Evolutionary conservation across 2,113 vertebrate genomes (phyloP).

Genomic region (Caranx melampygus): DNA sequence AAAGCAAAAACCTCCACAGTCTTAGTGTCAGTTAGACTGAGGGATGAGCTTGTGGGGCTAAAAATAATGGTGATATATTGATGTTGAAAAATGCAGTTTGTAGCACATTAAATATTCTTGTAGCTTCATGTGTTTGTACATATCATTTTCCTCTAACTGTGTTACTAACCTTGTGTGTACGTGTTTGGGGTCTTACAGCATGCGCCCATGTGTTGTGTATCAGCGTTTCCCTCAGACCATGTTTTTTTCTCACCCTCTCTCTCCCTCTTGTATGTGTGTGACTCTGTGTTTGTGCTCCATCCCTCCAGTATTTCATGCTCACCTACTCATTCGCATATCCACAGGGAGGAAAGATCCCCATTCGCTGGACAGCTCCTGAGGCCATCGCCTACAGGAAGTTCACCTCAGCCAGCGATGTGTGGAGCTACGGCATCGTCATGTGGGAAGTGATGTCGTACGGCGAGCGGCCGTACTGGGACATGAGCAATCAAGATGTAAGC

Average conservation of each 20-base stretch:
- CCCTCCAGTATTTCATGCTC: constrained; percentile 84
- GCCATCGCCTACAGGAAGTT: constrained; percentile 98
- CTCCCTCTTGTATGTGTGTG: constrained; percentile 80
- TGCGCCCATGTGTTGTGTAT: constrained; percentile 73
- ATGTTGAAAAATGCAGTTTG: constrained; percentile 45
- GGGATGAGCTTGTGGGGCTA: background rate
- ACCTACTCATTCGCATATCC: constrained; percentile 83
- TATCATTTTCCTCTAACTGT: constrained; percentile 53
- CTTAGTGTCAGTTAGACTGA: background rate
- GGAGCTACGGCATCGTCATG: constrained; percentile 99
- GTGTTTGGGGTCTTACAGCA: constrained; percentile 49
- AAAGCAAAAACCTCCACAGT: background rate
- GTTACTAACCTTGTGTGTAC: constrained; percentile 58
- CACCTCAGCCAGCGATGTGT: constrained; percentile 97
- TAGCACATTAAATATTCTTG: constrained; percentile 43
- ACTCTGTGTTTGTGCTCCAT: constrained; percentile 79
- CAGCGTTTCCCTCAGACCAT: constrained; percentile 62
- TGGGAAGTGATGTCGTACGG: constrained; percentile 99
- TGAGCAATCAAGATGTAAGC: constrained; percentile 99
- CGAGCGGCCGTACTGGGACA: constrained; percentile 98
- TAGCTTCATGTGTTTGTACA: constrained; percentile 40
- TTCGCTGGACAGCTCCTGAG: constrained; percentile 97
- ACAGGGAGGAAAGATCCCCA: constrained; percentile 98
- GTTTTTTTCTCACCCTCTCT: constrained; percentile 73
- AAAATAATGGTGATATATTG: constrained; percentile 12